Conservation (phyloP, 2,888 invertebrate genomes). For the Gisinianus flammeolus region DNA sequence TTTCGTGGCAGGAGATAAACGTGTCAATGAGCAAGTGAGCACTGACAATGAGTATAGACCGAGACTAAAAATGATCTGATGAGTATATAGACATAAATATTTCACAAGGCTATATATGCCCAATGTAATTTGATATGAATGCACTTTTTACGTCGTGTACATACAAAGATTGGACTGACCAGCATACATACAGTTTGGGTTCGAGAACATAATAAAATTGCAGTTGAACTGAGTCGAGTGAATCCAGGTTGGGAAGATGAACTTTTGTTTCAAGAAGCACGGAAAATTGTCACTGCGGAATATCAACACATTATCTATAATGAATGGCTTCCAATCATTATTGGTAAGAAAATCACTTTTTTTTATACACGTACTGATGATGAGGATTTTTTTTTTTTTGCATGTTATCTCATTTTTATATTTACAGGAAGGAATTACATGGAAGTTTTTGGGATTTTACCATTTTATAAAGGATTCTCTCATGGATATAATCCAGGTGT, state of each 20-base stretch:
- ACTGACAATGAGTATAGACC: neutral
- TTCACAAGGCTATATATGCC: neutral
- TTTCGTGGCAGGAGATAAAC: constrained; percentile 85
- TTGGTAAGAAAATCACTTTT: constrained; percentile 62
- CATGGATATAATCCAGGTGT: constrained; percentile 62
- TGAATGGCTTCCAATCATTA: constrained; percentile 78
- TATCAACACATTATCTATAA: constrained; percentile 80
- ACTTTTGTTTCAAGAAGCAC: constrained; percentile 73
- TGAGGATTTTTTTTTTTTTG: neutral
- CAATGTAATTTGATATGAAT: too few relatives aligned
- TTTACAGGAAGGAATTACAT: constrained; percentile 57
- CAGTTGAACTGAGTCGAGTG: constrained; percentile 67
- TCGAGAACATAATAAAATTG: constrained; percentile 81
- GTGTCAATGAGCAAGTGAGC: constrained; percentile 83
- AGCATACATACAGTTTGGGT: constrained; percentile 76
- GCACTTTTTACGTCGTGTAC: too few relatives aligned
- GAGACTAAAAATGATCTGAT: neutral
- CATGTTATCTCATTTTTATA: constrained; percentile 19
- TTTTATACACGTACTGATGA: neutral
- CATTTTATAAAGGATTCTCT: constrained; percentile 59
- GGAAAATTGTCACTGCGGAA: constrained; percentile 76
- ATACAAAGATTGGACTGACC: constrained; percentile 67
- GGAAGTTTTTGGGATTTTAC: constrained; percentile 59
- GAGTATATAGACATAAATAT: neutral
- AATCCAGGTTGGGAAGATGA: constrained; percentile 81